Evolutionary conservation across 2,113 vertebrate genomes (phyloP), one percentile per base, ranked within the genome.

Genomic region (Gobius niger): DNA sequence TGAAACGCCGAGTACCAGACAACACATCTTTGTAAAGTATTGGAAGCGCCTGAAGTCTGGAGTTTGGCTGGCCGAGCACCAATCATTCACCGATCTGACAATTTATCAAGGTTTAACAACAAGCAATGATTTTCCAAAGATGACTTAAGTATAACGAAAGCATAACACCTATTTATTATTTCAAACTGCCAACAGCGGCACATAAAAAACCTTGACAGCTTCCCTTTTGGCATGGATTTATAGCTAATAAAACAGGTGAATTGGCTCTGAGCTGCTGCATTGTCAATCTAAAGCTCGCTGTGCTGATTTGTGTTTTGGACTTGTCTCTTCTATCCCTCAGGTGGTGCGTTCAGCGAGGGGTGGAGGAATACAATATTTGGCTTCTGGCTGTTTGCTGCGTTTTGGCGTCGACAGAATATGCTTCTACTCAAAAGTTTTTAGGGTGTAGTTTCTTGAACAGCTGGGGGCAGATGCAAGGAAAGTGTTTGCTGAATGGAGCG

Each of bases 181-280:
- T 88, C 82, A 87, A 85, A 53, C 16, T 51, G n/a, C n/a, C n/a
- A 54, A 18, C 51, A 53, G 18, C n/a, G n/a, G 3, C 7, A n/a
- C n/a, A 9, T 52, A 16, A 52, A 15, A 19, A 53, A 10, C 8
- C 6, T 1, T 10, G 16, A 53, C 16, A 19, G 16, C 10, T 53
- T 18, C 18, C 54, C 24, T 19, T 13, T 56, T 56, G 53, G 53
- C 53, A 0, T 15, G 24, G 24, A 40, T 40, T 40, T 8, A 7
- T 7, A 12, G 7, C 54, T 57, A 57, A 57, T 57, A 34, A 57
- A 40, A 40, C 24, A 40, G 12, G 9, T 15, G 40, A 57, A 41
- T 24, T 57, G 24, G 54, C 54, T 57, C 54, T 15, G 24, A 57
- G 54, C 54, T 34, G 40, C 3, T 40, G 40, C 19, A 57, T 57